Evolutionary conservation across 2,888 invertebrate species (phyloP), one percentile per base, ranked within the genome.

Genomic region (Trimorus sp.): DNA sequence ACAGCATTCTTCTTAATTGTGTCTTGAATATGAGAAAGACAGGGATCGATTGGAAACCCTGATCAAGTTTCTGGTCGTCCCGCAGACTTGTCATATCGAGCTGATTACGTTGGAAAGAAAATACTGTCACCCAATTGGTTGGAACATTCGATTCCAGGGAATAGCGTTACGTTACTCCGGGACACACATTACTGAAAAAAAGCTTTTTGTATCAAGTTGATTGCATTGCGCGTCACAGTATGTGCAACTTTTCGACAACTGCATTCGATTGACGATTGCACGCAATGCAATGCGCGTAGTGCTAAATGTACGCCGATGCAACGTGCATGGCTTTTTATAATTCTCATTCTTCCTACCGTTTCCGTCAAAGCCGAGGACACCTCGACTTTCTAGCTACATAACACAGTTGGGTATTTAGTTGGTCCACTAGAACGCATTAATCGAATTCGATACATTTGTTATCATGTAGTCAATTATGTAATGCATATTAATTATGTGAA

Each of bases 401-500:
- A 12, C 6, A 45, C 81, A 79, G 86, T 91, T 91, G 90, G 91
- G 91, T 90, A 91, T 91, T 90, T 87, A 82, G 89, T 90, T 90
- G 90, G 91, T 91, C 88, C 87, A 84, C 73, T 86, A 9, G 16
- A 14, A 48, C n/a, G 2, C 4, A 26, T 71, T 73, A 45, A 71
- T 62, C 12, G 63, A 37, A 15, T 62, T 60, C 37, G 14, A 51
- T 9, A 38, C n/a, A n/a, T n/a, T n/a, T n/a, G 58, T 74, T 66
- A 40, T 76, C 45, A 59, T 62, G 71, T 75, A 69, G 58, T 68
- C 15, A 73, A 48, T 60, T 65, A 49, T 62, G 26, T 26, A 26
- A 26, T 26, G 26, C 26, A 26, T 26, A 26, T 26, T 26, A 62
- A 60, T 60, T 40, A 62, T 71, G 42, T 73, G 40, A 73, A 26